Evolutionary conservation across 1,140 invertebrate genomes (phyloP).

Genomic region (Panulirus ornatus): DNA sequence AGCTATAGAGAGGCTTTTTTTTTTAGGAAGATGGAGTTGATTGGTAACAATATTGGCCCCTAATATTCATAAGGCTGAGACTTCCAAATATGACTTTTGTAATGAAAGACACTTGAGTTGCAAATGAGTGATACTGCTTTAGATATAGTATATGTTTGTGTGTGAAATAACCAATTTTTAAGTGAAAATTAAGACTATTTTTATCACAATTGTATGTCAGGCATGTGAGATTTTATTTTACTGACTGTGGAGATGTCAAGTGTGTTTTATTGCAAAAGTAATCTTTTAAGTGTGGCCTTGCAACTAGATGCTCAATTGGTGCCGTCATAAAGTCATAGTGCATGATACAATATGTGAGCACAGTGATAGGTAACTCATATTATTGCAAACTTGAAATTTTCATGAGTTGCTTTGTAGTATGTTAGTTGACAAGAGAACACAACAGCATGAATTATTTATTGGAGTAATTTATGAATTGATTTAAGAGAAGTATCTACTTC

Average conservation of each 20-base stretch:
- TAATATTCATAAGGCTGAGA: neutral
- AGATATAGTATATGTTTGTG: neutral
- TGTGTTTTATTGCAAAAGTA: neutral
- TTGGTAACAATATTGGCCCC: neutral
- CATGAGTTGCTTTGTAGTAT: neutral
- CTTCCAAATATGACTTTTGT: neutral
- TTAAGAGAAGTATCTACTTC: neutral
- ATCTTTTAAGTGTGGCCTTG: neutral
- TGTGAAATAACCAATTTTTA: neutral
- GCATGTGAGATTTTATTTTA: neutral
- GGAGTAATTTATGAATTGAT: neutral
- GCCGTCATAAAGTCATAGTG: slow-evolving; percentile 37
- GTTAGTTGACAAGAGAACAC: neutral
- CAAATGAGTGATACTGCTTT: neutral
- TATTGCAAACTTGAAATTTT: neutral
- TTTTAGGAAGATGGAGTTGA: neutral
- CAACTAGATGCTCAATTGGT: slow-evolving; percentile 65
- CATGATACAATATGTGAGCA: neutral
- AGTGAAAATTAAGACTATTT: neutral
- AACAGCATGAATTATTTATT: neutral
- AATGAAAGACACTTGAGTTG: neutral
- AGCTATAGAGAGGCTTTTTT: slow-evolving; percentile 2
- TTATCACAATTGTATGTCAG: slow-evolving; percentile 5
- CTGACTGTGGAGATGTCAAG: neutral
- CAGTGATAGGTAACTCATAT: neutral